Base-by-base conservation (phyloP, 2,113 vertebrate species). In the Microcebus ravelobensis region DNA sequence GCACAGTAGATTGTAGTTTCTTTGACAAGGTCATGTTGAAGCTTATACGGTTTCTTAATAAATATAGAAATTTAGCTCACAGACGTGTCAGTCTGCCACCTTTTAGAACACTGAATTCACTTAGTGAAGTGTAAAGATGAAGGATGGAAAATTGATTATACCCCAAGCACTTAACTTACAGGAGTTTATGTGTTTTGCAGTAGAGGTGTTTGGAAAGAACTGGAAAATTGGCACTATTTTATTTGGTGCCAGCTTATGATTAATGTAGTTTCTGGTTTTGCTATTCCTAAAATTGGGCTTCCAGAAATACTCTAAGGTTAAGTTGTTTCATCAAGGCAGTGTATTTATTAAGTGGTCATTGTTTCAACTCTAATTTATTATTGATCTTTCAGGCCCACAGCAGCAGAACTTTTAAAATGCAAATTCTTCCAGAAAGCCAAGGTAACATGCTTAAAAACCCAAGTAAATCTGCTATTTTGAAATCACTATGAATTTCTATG, bases 401-500 rank as follows among this genome's bases (percentile, higher is more conserved):
- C 99, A 98, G 98, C 99, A 98, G 99, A 99, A 98, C 99, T 99
- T 98, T 98, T 99, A 98, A 99, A 99, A 99, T 99, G 99, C 98
- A 99, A 99, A 99, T 99, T 99, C 98, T 99, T 99, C 98, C 99
- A 99, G 98, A 99, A 99, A 98, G 98, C 99, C 98, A 99, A 99
- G 99, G 99, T 99, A 99, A 98, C 98, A 96, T 31, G 90, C 87
- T 98, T 98, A 97, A 97, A 96, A 98, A 97, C 96, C 95, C 0
- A 95, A 96, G 91, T 98, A 97, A 98, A 98, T 98, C 97, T 98
- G 94, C 97, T 98, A 95, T 97, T 98, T 99, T 98, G 98, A 98
- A 97, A 98, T 97, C 94, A 95, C 81, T 96, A 13, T 97, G 96
- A 96, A 92, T 91, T 97, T 95, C 96, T 18, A 71, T 82, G 73